A percentile compares a stretch with the other conserved stretches of the same genome.
phyloP scores from a whole-genome alignment of 2,113 vertebrate species.

The Equus przewalskii region DNA sequence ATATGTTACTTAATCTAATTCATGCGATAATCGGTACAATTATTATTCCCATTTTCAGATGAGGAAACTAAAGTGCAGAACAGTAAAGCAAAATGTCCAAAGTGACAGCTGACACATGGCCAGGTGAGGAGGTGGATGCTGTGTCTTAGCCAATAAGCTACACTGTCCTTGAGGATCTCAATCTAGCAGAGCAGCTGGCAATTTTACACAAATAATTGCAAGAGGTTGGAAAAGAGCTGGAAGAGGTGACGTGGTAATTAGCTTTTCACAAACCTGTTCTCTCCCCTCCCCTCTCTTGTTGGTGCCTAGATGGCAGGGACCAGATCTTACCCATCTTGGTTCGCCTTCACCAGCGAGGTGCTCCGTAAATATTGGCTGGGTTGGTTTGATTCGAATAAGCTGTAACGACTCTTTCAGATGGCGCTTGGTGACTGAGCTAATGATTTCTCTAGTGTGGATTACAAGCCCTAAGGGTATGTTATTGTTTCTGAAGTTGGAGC shows the following conservation, averaged over 20 bases:
- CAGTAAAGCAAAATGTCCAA: background rate
- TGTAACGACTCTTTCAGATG: conserved; percentile 17
- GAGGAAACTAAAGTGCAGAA: background rate
- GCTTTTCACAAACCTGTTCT: conserved; percentile 34
- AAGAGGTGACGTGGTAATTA: background rate
- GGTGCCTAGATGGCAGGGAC: background rate
- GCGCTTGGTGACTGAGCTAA: conserved; percentile 1
- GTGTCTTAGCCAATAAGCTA: background rate
- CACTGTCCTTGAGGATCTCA: background rate
- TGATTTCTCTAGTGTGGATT: conserved; percentile 61
- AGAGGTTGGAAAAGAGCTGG: background rate
- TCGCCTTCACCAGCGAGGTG: background rate
- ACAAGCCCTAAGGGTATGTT: conserved; percentile 73
- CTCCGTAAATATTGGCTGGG: conserved; percentile 62
- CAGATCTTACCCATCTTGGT: conserved; percentile 50
- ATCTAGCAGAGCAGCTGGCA: background rate
- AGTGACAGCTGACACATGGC: background rate
- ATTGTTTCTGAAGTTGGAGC: conserved; percentile 73
- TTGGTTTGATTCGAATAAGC: conserved; percentile 48
- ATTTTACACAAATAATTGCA: background rate
- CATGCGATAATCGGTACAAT: background rate
- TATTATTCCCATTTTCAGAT: background rate
- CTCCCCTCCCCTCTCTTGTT: background rate
- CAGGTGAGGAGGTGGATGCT: background rate
- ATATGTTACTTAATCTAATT: background rate